Conservation (phyloP, 2,888 invertebrate genomes). For the Zelleria hepariella region DNA sequence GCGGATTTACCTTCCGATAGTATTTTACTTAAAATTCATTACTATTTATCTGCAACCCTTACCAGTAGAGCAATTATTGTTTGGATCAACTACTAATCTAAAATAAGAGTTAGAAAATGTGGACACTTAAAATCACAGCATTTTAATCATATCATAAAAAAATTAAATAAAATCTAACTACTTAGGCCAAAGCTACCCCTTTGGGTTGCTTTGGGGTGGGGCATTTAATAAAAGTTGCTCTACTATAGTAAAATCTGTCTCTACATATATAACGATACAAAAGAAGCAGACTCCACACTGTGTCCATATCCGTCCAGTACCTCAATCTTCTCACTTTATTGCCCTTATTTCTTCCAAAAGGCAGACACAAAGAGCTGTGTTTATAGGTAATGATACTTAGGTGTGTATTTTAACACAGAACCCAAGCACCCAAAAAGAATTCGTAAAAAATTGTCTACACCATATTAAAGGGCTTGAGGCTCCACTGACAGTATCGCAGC, state of each 20-base stretch:
- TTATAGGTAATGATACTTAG: slow-evolving; percentile 70
- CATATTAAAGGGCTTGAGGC: slow-evolving; percentile 43
- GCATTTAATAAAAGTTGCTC: too few species aligned
- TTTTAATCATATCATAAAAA: too few species aligned
- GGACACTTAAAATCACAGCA: too few species aligned
- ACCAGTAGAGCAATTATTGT: too few species aligned
- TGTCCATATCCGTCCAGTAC: slow-evolving; percentile 35
- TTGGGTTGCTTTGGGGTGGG: too few species aligned
- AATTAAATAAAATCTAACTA: too few species aligned
- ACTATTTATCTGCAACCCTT: slow-evolving; percentile 8
- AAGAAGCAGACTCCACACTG: slow-evolving; percentile 35
- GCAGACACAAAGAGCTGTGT: slow-evolving; percentile 65
- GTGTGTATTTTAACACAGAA: slow-evolving; percentile 71
- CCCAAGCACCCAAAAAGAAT: slow-evolving; percentile 49
- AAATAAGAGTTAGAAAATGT: too few species aligned
- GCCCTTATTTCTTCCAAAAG: slow-evolving; percentile 57
- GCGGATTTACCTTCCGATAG: neutral
- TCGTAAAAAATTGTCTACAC: slow-evolving; percentile 60
- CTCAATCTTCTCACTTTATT: slow-evolving; percentile 57
- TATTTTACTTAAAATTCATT: neutral
- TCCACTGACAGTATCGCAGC: slow-evolving; percentile 34
- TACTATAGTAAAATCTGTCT: neutral
- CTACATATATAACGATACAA: slow-evolving; percentile 7
- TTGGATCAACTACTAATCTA: too few species aligned
- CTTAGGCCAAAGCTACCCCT: too few species aligned